phyloP scores from a whole-genome alignment of 2,888 invertebrate species.

The Agrochola circellaris region DNA sequence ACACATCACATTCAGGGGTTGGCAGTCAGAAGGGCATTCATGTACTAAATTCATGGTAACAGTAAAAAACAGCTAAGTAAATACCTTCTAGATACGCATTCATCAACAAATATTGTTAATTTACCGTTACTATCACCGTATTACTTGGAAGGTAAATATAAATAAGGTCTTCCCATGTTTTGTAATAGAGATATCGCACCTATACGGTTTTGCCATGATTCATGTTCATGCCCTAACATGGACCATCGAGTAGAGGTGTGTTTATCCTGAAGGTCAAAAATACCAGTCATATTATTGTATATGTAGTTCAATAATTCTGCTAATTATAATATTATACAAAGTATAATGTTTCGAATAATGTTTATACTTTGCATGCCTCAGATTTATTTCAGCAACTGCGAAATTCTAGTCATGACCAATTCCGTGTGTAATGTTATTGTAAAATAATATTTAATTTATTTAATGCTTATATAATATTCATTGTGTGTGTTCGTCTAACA shows the following conservation, averaged over 20 bases:
- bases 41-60: too few relatives aligned
- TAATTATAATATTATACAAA: background rate
- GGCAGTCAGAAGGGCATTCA: too few relatives aligned
- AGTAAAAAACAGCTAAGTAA: too few relatives aligned
- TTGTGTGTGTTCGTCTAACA: conserved; percentile 12
- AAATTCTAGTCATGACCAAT: conserved; percentile 34
- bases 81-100: background rate
- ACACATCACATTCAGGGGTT: too few relatives aligned
- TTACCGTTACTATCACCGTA: background rate
- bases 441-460: conserved; percentile 38
- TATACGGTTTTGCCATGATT: background rate
- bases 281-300: background rate
- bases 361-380: conserved; percentile 26
- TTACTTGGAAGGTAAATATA: background rate
- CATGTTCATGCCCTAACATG: conserved; percentile 1
- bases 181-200: conserved; percentile 10
- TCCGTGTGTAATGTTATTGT: conserved; percentile 32
- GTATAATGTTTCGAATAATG: conserved; percentile 14
- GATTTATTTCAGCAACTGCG: conserved; percentile 32
- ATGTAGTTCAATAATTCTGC: background rate
- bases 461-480: conserved; percentile 18
- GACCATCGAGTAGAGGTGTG: background rate
- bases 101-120: conserved; percentile 8
- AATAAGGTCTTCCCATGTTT: conserved; percentile 1
- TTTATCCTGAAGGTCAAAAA: conserved; percentile 16